phyloP scores from a whole-genome alignment of 2,113 vertebrate genomes.

The Ophiodon elongatus region DNA sequence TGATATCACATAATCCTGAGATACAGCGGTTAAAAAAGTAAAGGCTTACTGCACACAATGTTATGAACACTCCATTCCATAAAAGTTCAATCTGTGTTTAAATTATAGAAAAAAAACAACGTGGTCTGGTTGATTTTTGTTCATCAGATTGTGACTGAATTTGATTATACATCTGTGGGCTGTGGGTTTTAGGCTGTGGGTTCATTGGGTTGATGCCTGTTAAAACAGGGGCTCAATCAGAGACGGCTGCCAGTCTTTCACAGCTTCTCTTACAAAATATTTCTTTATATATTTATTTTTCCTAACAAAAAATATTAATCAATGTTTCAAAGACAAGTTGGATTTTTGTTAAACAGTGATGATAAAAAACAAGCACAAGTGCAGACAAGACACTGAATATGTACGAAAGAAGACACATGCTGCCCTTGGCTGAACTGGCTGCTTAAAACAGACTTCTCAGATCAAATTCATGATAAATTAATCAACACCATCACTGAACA shows the following conservation, averaged over 20 bases:
- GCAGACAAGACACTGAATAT: background rate
- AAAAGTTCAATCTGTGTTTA: background rate
- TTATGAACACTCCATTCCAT: too few relatives aligned
- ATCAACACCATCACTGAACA: background rate
- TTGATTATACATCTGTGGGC: background rate
- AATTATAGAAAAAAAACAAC: background rate
- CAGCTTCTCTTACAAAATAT: slow-evolving; percentile 13
- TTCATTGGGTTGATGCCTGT: too few relatives aligned
- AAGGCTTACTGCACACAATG: background rate
- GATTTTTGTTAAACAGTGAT: background rate
- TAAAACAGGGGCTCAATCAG: slow-evolving; percentile 24
- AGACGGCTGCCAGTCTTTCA: slow-evolving; percentile 13
- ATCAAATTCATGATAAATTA: background rate
- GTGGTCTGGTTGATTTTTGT: background rate
- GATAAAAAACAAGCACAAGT: background rate
- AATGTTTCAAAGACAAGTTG: background rate
- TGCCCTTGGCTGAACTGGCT: background rate
- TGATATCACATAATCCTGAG: slow-evolving; percentile 1
- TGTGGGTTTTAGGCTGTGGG: too few relatives aligned
- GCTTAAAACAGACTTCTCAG: background rate
- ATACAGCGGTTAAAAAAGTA: slow-evolving; percentile 10
- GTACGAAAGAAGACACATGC: background rate
- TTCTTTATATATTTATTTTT: slow-evolving; percentile 15
- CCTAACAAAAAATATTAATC: background rate
- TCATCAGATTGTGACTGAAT: background rate